Evolutionary conservation across 2,113 vertebrate species (phyloP), one percentile per base, ranked within the genome.

Genomic region (Miniopterus natalensis): DNA sequence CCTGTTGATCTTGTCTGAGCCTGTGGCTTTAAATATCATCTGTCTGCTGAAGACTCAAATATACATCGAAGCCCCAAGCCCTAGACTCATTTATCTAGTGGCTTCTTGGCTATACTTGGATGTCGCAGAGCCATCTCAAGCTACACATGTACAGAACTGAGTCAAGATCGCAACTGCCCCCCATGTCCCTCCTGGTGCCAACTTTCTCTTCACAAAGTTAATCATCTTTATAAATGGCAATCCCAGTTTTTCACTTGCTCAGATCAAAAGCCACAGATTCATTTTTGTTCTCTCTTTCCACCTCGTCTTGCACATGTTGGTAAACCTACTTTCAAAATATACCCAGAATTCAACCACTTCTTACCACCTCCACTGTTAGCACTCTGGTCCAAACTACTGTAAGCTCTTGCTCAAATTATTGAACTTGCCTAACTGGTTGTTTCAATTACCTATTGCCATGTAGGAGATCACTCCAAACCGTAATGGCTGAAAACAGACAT

Each of bases 171-270:
- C 75, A 63, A 1, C 40, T 45, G 20, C 21, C 5, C 13, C 51
- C 51, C 14, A 8, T 18, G 45, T 14, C 20, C 63, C 55, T 51
- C 63, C 63, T 13, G 6, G 2, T 6, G 1, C 25, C 53, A 78
- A 20, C 23, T 53, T 80, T 83, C 61, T 71, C 21, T 59, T 71
- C 9, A 86, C 86, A 90, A 66, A 59, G 14, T 63, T 96, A 29
- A 27, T 78, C 40, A 3, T 92, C 66, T 85, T 89, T 63, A 66
- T 74, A 92, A 93, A 75, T 18, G 47, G 36, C 63, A 92, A 2
- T 68, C 92, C 70, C 31, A 40, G 17, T 61, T 86, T 89, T 94
- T 83, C 36, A 65, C 79, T 89, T 68, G 29, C 53, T 93, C 20
- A 63, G 7, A n/a, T 91, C 40, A 85, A 4, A 83, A 51, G 14